A percentile compares a stretch with the other conserved stretches of the same genome.
phyloP scores from a whole-genome alignment of 2,888 invertebrate genomes.

The Aelia acuminata region DNA sequence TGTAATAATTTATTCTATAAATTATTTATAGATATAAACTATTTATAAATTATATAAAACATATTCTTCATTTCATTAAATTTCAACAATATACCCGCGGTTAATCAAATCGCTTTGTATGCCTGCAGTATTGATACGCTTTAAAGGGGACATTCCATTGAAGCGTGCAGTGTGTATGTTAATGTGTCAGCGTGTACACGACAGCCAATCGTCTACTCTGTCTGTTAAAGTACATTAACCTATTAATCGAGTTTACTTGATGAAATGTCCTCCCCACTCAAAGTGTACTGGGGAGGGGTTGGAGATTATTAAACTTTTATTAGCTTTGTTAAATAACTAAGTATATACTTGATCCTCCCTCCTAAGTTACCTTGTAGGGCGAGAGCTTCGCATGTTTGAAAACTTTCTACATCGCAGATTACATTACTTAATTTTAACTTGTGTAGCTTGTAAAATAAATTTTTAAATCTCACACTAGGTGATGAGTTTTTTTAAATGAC shows the following conservation, averaged over 20 bases:
- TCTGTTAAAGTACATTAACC: background rate
- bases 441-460: background rate
- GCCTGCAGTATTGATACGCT: background rate
- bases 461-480: background rate
- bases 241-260: background rate
- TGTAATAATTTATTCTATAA: too few species aligned
- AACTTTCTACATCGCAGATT: background rate
- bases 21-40: too few species aligned
- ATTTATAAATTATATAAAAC: too few species aligned
- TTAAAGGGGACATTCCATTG: background rate
- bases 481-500: background rate
- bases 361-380: background rate
- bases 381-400: background rate
- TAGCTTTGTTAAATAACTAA: background rate
- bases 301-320: background rate
- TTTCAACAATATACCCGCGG: background rate
- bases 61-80: too few species aligned
- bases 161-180: background rate
- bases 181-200: background rate
- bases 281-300: too few species aligned
- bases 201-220: background rate
- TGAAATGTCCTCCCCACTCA: too few species aligned
- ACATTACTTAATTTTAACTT: slow-evolving; percentile 2
- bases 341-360: background rate
- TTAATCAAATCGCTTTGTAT: background rate